These are phyloP conservation scores for Rosalia funebris DNA, from an alignment of 2,888 invertebrate species.

Conservation along the genomic window DNA sequence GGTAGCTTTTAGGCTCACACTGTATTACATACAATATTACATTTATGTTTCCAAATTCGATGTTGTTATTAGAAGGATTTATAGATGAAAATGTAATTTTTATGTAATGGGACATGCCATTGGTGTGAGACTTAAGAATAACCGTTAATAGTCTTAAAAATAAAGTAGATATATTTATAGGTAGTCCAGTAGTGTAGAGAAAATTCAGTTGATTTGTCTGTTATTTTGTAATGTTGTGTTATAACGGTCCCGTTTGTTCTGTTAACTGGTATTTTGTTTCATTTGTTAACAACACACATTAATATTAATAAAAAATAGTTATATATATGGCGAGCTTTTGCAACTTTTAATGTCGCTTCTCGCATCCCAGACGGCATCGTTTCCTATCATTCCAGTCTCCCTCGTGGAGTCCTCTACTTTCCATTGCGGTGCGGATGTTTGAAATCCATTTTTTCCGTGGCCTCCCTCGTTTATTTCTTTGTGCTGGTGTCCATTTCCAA, in stretches of 20 bases:
- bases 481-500: no score
- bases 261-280: background rate
- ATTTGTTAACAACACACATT: background rate
- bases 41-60: background rate
- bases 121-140: background rate
- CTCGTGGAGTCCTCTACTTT: no score
- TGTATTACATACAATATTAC: background rate
- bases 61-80: background rate
- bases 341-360: no score
- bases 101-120: background rate
- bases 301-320: no score
- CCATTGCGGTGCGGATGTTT: no score
- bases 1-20: background rate
- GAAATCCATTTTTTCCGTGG: no score
- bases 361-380: no score
- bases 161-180: background rate
- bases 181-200: background rate
- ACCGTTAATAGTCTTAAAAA: background rate
- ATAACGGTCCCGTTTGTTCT: background rate
- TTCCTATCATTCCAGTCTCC: no score
- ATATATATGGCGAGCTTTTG: no score
- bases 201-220: constrained; percentile 1
- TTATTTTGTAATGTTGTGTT: background rate
- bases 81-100: background rate
- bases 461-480: no score